Conservation (phyloP, 2,113 vertebrate species). For the Microcebus tavaratra region DNA sequence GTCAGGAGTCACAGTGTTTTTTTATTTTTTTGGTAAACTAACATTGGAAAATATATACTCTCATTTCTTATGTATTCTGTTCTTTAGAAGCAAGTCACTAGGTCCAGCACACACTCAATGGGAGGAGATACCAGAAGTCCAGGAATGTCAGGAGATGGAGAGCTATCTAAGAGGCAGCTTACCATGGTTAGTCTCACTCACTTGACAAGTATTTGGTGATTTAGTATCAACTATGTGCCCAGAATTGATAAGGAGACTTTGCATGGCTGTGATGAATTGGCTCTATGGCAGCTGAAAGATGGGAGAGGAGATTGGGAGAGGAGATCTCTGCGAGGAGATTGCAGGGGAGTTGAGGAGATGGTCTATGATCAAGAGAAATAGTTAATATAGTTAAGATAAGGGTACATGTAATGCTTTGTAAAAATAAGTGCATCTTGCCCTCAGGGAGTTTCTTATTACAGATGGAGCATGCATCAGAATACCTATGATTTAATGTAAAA, state of each 20-base stretch:
- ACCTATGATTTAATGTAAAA: constrained; percentile 20
- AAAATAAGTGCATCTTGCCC: constrained; percentile 29
- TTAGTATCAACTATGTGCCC: neutral
- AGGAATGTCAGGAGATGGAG: neutral
- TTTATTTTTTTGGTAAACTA: neutral
- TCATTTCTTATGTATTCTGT: neutral
- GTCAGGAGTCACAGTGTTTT: neutral
- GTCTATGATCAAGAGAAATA: neutral
- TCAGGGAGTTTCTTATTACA: constrained; percentile 40
- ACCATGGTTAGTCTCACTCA: neutral
- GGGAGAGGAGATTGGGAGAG: no score
- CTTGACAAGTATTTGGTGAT: neutral
- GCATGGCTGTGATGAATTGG: neutral
- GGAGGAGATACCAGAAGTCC: neutral
- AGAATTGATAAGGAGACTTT: neutral
- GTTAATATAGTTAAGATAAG: constrained; percentile 30
- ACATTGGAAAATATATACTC: neutral
- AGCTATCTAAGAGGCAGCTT: neutral
- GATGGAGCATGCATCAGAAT: neutral
- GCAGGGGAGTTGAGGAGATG: neutral
- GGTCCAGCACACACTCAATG: neutral
- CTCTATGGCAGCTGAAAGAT: neutral
- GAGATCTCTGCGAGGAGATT: neutral
- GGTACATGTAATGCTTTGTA: constrained; percentile 23
- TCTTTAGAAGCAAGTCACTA: neutral